These are phyloP conservation scores for Galago senegalensis DNA, from an alignment of 2,797 vertebrate genomes.

Conservation along the genomic window DNA sequence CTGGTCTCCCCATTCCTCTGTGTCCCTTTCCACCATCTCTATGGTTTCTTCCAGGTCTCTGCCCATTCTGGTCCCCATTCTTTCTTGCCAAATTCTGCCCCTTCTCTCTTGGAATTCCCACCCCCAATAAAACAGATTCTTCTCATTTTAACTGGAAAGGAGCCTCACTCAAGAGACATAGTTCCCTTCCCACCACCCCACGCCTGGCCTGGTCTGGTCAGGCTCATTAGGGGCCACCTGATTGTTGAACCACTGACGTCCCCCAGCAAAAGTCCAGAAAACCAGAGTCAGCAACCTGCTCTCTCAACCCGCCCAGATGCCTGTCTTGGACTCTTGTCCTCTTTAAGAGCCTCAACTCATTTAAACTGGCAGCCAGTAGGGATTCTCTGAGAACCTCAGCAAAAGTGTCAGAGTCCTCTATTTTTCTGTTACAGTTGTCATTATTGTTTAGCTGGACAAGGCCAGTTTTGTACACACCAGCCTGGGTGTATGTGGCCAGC, in stretches of 20 bases:
- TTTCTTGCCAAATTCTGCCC: not conserved
- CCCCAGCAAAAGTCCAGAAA: not conserved
- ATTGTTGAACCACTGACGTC: not conserved
- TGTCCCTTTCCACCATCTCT: not conserved
- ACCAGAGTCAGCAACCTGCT: not conserved
- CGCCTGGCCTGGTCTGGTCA: not conserved
- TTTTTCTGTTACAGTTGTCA: too few species aligned
- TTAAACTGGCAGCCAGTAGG: fast-evolving
- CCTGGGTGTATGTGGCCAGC: too few species aligned
- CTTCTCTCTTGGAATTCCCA: not conserved
- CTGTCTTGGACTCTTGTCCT: too few species aligned
- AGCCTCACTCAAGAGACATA: not conserved
- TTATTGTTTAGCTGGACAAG: too few species aligned
- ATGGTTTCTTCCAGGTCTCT: not conserved
- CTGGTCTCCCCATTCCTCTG: not conserved
- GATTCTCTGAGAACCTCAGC: not conserved
- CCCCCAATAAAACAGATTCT: not conserved
- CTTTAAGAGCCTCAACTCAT: not conserved
- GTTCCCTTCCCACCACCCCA: not conserved
- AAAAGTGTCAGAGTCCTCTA: not conserved
- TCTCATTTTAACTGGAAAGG: not conserved
- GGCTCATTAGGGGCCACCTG: too few species aligned
- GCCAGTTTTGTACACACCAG: too few species aligned
- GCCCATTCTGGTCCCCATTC: not conserved
- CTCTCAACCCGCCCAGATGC: too few species aligned